phyloP scores from a whole-genome alignment of 1,140 invertebrate genomes.

The Drosophila azteca region DNA sequence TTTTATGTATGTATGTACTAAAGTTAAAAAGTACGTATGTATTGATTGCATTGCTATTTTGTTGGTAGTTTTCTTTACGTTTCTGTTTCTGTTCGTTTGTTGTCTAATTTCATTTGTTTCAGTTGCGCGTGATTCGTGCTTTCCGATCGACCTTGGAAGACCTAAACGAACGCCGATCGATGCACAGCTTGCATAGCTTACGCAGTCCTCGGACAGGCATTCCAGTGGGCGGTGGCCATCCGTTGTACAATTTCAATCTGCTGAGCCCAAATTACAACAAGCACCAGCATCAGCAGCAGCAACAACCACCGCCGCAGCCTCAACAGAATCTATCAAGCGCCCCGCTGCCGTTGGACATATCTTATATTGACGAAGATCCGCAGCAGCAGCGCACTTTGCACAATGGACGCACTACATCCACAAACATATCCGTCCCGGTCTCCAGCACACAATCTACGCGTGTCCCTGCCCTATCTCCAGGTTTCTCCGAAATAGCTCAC shows the following conservation, averaged over 20 bases:
- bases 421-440: constrained; percentile 6
- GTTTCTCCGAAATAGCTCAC: constrained; percentile 56
- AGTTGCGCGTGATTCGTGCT: constrained; percentile 99
- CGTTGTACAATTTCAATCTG: constrained; percentile 76
- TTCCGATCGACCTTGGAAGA: constrained; percentile 99
- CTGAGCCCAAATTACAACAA: constrained; percentile 71
- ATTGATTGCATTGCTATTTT: constrained; percentile 49
- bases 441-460: too few relatives aligned
- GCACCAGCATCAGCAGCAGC: constrained; percentile 46
- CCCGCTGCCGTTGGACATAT: constrained; percentile 90
- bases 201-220: constrained; percentile 90
- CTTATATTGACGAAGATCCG: constrained; percentile 95
- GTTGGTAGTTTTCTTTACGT: constrained; percentile 63
- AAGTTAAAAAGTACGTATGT: constrained; percentile 23
- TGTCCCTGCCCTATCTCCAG: constrained; percentile 21
- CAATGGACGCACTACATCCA: constrained; percentile 49
- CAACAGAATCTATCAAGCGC: constrained; percentile 38
- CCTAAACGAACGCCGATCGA: constrained; percentile 98
- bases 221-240: constrained; percentile 44
- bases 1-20: constrained; percentile 14
- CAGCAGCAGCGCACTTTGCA: constrained; percentile 57
- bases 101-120: constrained; percentile 90
- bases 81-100: constrained; percentile 80
- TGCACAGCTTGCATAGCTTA: constrained; percentile 98
- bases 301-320: constrained; percentile 34